Base-by-base conservation (phyloP, 2,888 invertebrate species). In the Cancer borealis region DNA sequence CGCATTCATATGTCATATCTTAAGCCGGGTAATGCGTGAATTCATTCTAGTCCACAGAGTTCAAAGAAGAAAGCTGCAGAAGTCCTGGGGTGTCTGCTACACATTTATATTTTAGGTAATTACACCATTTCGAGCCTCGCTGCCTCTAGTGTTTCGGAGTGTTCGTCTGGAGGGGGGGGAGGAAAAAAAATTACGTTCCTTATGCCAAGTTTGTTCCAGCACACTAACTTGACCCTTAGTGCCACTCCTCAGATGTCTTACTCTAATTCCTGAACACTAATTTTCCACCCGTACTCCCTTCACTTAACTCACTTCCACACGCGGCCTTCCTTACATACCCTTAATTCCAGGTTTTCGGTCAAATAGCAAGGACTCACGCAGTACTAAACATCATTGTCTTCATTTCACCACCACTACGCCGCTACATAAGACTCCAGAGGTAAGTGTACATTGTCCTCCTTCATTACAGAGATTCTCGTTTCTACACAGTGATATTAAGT, bases 1-100 rank as follows among this genome's bases (percentile, higher is more conserved):
- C 89, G 90, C 92, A 94, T 94, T 94, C 92, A 94, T 92, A 94
- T 84, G 73, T 94, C 94, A 92, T 73, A 90, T 89, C 94, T 92
- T 87, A 94, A 92, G 92, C 94, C 79, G 66, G 46, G 60, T 92
- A 90, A 88, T 94, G 92, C 84, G 45, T 21, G 92, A 92, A 92
- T 92, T 92, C 94, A 89, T 92, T 92, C 88, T 90, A 60, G 54
- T 91, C 89, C 30, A 49, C n/a, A n/a, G 84, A 84, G 54, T 90
- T 88, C 47, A 92, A 92, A 94, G 84, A 60, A 94, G 87, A 84
- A 60, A 46, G 60, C 14, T 45, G 49, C 66, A 66, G 49, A 30
- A n/a, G n/a, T 45, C 26, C 21, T 14, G 5, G 88, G 14, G n/a
- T 39, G 39, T 84, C 84, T 84, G 84, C 39, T 39, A 39, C 84